These are phyloP conservation scores for Chlorops oryzae DNA, from an alignment of 1,140 invertebrate species.

Conservation along the genomic window DNA sequence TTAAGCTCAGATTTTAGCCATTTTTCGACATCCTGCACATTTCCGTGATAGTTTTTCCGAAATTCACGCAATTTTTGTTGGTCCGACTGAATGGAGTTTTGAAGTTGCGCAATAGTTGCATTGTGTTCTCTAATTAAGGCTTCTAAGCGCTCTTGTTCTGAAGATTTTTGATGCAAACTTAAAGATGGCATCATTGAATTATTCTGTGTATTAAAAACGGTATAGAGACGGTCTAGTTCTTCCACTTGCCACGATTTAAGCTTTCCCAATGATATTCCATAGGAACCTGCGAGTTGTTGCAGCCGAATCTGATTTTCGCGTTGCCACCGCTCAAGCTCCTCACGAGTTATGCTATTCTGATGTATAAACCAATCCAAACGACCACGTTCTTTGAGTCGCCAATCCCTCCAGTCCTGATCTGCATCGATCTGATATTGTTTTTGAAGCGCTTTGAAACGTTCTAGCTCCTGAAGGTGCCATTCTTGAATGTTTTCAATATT, in stretches of 20 bases:
- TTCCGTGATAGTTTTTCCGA: constrained; percentile 37
- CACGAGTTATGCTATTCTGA: constrained; percentile 29
- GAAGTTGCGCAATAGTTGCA: constrained; percentile 30
- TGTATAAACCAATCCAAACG: constrained; percentile 41
- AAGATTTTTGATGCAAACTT: constrained; percentile 16
- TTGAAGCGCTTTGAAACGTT: constrained; percentile 28
- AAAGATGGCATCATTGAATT: constrained; percentile 26
- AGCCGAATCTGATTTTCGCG: constrained; percentile 29
- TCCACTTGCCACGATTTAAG: constrained; percentile 35
- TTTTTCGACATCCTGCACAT: constrained; percentile 39
- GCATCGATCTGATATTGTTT: constrained; percentile 32
- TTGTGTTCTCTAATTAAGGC: constrained; percentile 39
- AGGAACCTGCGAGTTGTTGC: constrained; percentile 21
- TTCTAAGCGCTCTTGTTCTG: constrained; percentile 34
- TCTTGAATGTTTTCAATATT: constrained; percentile 27
- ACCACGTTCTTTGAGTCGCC: constrained; percentile 34
- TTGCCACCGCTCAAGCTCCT: constrained; percentile 43
- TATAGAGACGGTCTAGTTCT: constrained; percentile 30
- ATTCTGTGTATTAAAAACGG: constrained; percentile 30
- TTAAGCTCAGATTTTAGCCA: constrained; percentile 38
- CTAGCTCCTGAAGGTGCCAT: constrained; percentile 37
- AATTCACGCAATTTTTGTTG: constrained; percentile 36
- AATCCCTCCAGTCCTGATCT: constrained; percentile 23
- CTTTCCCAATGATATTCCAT: constrained; percentile 25
- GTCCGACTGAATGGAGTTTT: constrained; percentile 32